Base-by-base conservation (phyloP, 2,888 invertebrate species). In the Apamea monoglypha region DNA sequence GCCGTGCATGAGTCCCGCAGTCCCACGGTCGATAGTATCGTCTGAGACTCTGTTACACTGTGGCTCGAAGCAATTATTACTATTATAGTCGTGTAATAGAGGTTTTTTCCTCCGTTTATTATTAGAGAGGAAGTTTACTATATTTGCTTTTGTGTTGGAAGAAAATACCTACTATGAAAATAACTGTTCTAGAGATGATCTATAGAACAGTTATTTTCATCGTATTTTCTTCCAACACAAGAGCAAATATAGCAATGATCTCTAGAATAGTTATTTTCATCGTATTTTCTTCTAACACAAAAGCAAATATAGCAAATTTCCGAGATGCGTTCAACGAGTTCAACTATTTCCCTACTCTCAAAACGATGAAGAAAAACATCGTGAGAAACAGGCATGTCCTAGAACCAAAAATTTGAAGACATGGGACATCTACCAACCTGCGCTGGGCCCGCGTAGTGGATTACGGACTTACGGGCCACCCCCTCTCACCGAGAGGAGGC, bases 1-100 rank as follows among this genome's bases (percentile, higher is more conserved):
- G 92, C 92, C 71, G 40, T 40, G 71, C 67, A 74, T 14, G 21
- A 69, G 71, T 95, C 95, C 93, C 95, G 96, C 95, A 68, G 64
- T 96, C 96, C 94, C 96, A 96, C 96, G 96, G 90, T 92, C 87
- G 86, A 89, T 85, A 66, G 92, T 78, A 73, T 44, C 47, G 36
- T 68, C 36, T 64, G 32, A 69, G 77, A 75, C 73, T 74, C 63
- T 79, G 73, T 88, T 78, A 84, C 84, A 81, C 78, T 86, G 85
- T 56, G 36, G 14, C 74, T 76, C 21, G 29, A 40, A 80, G 70
- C 78, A 85, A 83, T 85, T 73, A 82, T 66, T 73, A 76, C 76
- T 78, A 73, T 81, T 80, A 87, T 75, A 75, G 67, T 80, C 75
- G 32, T 61, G 44, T 78, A 40, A 68, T 70, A 70, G 18, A 81